Conservation (phyloP, 2,797 vertebrate species). For the Sebastiscus tertius region DNA sequence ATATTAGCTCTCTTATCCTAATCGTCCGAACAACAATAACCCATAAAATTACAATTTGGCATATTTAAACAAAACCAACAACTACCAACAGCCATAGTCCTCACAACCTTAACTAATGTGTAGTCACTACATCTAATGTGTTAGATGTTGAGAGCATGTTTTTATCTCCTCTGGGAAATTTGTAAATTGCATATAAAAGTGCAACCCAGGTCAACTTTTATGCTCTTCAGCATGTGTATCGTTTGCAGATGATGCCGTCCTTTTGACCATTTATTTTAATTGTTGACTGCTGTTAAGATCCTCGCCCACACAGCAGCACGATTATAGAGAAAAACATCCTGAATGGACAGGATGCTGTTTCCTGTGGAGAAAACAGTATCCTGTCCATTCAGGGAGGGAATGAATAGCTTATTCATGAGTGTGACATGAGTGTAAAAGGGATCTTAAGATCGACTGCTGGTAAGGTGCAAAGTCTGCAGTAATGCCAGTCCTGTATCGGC, state of each 20-base stretch:
- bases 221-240: neutral
- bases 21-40: no score
- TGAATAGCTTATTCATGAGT: neutral
- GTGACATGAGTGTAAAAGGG: constrained; percentile 12
- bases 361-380: neutral
- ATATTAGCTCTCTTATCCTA: no score
- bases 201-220: neutral
- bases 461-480: constrained; percentile 24
- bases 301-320: neutral
- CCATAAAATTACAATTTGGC: no score
- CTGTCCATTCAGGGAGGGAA: neutral
- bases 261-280: neutral
- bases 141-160: neutral
- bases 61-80: no score
- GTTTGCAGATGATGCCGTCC: neutral
- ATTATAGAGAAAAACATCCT: neutral
- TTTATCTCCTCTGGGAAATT: neutral
- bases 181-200: neutral
- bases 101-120: no score
- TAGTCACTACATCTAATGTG: no score
- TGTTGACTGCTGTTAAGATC: neutral
- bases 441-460: constrained; percentile 6
- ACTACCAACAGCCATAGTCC: no score
- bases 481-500: constrained; percentile 5
- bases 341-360: neutral